Conservation (phyloP, 1,140 invertebrate genomes). For the Anastrepha obliqua region DNA sequence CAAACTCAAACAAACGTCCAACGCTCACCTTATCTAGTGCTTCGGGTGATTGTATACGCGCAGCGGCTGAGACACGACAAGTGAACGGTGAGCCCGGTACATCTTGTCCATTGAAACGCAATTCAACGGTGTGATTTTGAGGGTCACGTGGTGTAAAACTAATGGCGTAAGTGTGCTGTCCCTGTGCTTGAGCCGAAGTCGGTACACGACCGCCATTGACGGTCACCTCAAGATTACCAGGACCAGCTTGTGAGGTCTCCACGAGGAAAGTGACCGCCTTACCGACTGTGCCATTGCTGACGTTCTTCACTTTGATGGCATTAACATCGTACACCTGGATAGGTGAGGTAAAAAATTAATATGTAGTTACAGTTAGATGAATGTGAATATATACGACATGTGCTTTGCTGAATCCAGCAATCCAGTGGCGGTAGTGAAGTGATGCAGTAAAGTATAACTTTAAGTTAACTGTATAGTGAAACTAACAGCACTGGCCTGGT, state of each 20-base stretch:
- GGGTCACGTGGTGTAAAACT: constrained; percentile 95
- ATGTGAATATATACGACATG: too few species aligned
- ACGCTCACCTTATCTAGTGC: constrained; percentile 95
- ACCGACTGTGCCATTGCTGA: constrained; percentile 91
- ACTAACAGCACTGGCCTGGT: background rate
- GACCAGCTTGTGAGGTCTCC: constrained; percentile 96
- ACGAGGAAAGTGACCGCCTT: constrained; percentile 97
- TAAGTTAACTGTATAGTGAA: background rate
- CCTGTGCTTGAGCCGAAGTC: constrained; percentile 95
- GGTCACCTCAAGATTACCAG: constrained; percentile 96
- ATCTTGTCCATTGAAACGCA: constrained; percentile 96
- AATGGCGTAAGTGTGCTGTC: constrained; percentile 96
- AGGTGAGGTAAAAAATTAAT: background rate
- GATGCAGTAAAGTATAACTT: background rate
- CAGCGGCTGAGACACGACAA: constrained; percentile 83
- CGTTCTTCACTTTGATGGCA: constrained; percentile 95
- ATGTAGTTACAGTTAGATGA: too few species aligned
- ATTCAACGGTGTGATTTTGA: constrained; percentile 91
- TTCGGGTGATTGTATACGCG: constrained; percentile 84
- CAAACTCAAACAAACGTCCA: constrained; percentile 87
- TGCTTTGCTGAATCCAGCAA: background rate
- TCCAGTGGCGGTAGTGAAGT: background rate
- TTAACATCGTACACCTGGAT: constrained; percentile 91
- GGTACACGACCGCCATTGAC: constrained; percentile 97
- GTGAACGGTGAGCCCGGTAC: constrained; percentile 91